A percentile compares a stretch with the other conserved stretches of the same genome.
Conservation (phyloP, 2,888 invertebrate species). For the Leucophenga montana region DNA sequence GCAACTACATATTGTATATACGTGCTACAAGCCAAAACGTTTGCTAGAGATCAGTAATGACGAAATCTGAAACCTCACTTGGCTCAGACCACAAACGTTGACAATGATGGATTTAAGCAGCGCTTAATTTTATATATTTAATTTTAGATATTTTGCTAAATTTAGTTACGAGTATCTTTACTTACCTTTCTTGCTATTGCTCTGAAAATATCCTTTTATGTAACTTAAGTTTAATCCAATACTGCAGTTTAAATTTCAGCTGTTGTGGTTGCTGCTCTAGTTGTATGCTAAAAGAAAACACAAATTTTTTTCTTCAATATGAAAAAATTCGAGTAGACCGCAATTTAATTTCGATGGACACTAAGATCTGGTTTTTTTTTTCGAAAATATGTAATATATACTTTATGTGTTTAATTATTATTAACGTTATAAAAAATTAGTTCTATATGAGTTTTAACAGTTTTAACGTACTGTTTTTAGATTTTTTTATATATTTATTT, state of each 20-base stretch:
- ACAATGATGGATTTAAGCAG: too few relatives aligned
- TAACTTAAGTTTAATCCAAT: conserved; percentile 21
- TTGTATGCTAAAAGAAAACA: conserved; percentile 57
- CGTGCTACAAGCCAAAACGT: too few relatives aligned
- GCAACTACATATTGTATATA: not conserved
- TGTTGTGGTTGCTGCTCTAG: not conserved
- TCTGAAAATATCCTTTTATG: conserved; percentile 18
- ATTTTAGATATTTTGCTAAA: not conserved
- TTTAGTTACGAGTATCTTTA: not conserved
- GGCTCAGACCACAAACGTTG: conserved; percentile 45
- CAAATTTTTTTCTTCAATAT: conserved; percentile 47
- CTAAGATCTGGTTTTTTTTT: conserved; percentile 5
- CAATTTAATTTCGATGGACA: not conserved
- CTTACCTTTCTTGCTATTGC: conserved; percentile 13
- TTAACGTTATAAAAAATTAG: too few relatives aligned
- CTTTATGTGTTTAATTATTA: too few relatives aligned
- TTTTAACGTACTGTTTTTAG: conserved; percentile 17
- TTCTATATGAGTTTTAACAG: conserved; percentile 7
- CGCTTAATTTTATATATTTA: conserved; percentile 34
- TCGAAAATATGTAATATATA: too few relatives aligned
- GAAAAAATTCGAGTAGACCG: conserved; percentile 18
- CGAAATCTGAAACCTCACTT: conserved; percentile 60
- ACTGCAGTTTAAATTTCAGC: conserved; percentile 28
- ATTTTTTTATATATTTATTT: conserved; percentile 34
- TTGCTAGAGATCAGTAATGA: conserved; percentile 40